A percentile compares a stretch with the other conserved stretches of the same genome.
Evolutionary conservation across 1,140 invertebrate species (phyloP).

Genomic region (Pseudomyrmex dendroicus): DNA sequence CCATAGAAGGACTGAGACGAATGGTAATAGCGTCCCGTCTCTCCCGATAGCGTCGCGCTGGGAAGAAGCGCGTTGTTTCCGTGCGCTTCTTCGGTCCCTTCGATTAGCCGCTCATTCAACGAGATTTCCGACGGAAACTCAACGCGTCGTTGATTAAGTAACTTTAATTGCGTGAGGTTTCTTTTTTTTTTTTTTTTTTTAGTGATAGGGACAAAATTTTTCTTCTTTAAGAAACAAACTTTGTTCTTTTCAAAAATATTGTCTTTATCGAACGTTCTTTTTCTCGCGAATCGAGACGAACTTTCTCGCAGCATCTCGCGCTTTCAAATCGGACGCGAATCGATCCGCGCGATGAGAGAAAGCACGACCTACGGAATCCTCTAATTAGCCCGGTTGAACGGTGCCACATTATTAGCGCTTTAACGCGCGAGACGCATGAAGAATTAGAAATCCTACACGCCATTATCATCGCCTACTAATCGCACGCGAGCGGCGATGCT

Average conservation of each 20-base stretch:
- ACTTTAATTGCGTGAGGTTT: not conserved
- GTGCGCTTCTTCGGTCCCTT: not conserved
- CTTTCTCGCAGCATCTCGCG: not conserved
- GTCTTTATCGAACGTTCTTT: not conserved
- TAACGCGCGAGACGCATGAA: slow-evolving; percentile 8
- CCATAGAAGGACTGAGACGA: slow-evolving; percentile 65
- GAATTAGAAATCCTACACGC: slow-evolving; percentile 35
- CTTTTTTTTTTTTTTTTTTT: too few relatives aligned
- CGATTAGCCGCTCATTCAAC: slow-evolving; percentile 7
- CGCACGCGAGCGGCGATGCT: not conserved
- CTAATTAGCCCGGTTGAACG: slow-evolving; percentile 29
- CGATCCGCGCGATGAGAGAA: not conserved
- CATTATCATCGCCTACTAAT: slow-evolving; percentile 22
- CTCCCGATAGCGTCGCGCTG: slow-evolving; percentile 31
- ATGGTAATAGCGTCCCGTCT: slow-evolving; percentile 60
- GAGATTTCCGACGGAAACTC: not conserved
- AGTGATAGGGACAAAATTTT: not conserved
- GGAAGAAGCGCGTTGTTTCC: slow-evolving; percentile 18
- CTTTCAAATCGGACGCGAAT: slow-evolving; percentile 18
- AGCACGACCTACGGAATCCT: not conserved
- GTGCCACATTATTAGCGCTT: slow-evolving; percentile 11
- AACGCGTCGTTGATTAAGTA: not conserved
- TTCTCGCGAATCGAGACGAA: not conserved
- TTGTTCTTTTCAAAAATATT: not conserved
- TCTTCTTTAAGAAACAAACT: not conserved